Conservation (phyloP, 2,888 invertebrate genomes). For the Coronaproctus castanopsis region DNA sequence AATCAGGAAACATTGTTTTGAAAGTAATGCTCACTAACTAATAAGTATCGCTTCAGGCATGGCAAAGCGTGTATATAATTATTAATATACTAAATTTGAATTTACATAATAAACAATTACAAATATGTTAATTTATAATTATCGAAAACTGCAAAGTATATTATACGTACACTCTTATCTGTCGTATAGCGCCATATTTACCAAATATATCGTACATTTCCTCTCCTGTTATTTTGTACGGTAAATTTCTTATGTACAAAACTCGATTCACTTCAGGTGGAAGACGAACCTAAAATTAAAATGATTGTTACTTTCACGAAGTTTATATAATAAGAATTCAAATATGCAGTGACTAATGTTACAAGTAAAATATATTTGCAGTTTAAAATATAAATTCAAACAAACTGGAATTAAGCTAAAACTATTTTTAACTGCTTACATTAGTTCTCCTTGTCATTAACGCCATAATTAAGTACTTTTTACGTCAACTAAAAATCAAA, state of each 20-base stretch:
- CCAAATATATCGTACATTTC: constrained; percentile 99
- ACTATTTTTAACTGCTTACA: constrained; percentile 34
- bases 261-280: constrained; percentile 98
- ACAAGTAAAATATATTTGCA: neutral
- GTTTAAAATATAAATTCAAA: neutral
- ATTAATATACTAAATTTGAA: too few relatives aligned
- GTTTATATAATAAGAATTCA: neutral
- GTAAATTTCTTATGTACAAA: constrained; percentile 86
- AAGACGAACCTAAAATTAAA: constrained; percentile 59
- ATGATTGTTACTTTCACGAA: neutral
- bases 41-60: too few relatives aligned
- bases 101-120: neutral
- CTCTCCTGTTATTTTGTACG: constrained; percentile 97
- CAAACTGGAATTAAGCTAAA: too few relatives aligned
- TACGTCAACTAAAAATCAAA: too few relatives aligned
- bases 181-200: constrained; percentile 96
- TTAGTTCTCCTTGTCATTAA: constrained; percentile 50
- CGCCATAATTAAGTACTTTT: too few relatives aligned
- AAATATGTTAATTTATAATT: too few relatives aligned
- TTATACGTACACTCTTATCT: constrained; percentile 90
- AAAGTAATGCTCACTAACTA: neutral
- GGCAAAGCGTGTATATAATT: too few relatives aligned
- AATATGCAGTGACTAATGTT: neutral
- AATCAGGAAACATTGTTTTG: constrained; percentile 20
- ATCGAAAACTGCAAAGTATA: too few relatives aligned